Evolutionary conservation across 2,888 invertebrate species (phyloP), one percentile per base, ranked within the genome.

Genomic region (Orthosia incerta): DNA sequence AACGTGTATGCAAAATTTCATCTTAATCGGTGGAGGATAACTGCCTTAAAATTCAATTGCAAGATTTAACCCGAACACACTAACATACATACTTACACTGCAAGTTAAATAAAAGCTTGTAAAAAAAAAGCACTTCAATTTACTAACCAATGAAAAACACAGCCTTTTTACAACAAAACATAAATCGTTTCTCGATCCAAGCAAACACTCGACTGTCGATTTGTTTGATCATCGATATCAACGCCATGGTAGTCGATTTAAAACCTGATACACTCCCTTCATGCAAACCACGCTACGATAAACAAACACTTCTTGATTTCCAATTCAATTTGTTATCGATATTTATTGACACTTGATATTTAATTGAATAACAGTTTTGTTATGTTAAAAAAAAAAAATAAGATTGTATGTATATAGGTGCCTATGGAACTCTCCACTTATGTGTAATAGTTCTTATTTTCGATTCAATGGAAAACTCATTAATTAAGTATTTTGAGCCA

Each of bases 161-260:
- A 48, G 18, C 18, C 23, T 64, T 71, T 69, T 80, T 67, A 45
- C n/a, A 61, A 50, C 13, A 53, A 67, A 61, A 63, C 23, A 26
- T 26, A 67, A 31, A 62, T 55, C 53, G 50, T 13, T 66, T 55
- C 20, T 63, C 39, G 48, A 50, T 53, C 20, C 23, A 70, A 74
- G 48, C 67, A 79, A 82, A 68, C 72, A 71, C 48, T 79, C 51
- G 11, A 56, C 45, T 60, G 23, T 50, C 71, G 66, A 82, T 71
- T 57, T 65, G 57, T 83, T 80, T 78, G 66, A 59, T 51, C 62
- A 71, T 68, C 59, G 55, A 68, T 79, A 80, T 65, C 62, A 45
- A 61, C 60, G 23, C 39, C 20, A 20, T 51, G 62, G 60, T 59
- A 73, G 64, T 69, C 81, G 68, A 78, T 72, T 69, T 20, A 62